Evolutionary conservation across 2,888 invertebrate species (phyloP), one percentile per base, ranked within the genome.

Genomic region (Eupithecia tripunctaria): DNA sequence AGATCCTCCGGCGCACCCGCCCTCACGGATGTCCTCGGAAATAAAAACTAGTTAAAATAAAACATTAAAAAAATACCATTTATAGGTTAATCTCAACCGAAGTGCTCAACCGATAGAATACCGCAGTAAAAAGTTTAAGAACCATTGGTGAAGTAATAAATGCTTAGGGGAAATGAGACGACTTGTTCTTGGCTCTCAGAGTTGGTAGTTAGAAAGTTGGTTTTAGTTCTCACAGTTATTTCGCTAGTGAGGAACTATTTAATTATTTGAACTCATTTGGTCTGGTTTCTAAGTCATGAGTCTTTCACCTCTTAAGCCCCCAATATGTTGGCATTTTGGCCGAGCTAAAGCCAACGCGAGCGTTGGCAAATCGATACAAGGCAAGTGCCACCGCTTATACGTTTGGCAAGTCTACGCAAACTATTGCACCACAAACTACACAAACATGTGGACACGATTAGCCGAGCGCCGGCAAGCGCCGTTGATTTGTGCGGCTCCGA

Each of bases 121-220:
- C 14, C 41, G 43, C 5, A 25, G 7, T 27, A 12, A 68, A 68
- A 70, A 60, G 38, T 71, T 74, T 68, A 8, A 62, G 65, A 68
- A 66, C 51, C 71, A 18, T 66, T 66, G 51, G 27, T 29, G 25
- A 60, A 64, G 51, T 67, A 70, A 64, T 51, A 66, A 68, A 74
- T 51, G 51, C 60, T 62, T 36, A 27, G n/a, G 64, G 68, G 47
- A 60, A 71, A 74, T 71, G 60, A 74, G 66, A 41, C 21, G 56
- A 60, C 29, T 8, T 2, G 56, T 47, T 32, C 25, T 47, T 56
- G 21, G 29, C 68, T 68, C 68, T 74, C 64, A 25, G 56, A 70
- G 59, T 68, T 70, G 67, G 38, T 72, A 62, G 69, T 69, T 66
- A 66, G 67, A 51, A 68, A 69, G 69, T 70, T 73, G 36, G 59